phyloP scores from a whole-genome alignment of 2,113 vertebrate genomes.

The Xenopus tropicalis region UCB_Xtro_10.0 CM004448.2:99605501-99606000 shows the following conservation, averaged over 20 bases:
- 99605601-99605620: slow-evolving; percentile 81
- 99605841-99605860: too few species aligned
- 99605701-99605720: slow-evolving; percentile 92
- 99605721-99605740: slow-evolving; percentile 53
- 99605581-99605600: slow-evolving; percentile 84
- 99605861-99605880: too few species aligned
- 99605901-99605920: too few species aligned
- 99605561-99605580: slow-evolving; percentile 93
- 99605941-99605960: too few species aligned
- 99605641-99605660: slow-evolving; percentile 85
- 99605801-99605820: slow-evolving; percentile 7
- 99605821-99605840: too few species aligned
- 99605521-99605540: slow-evolving; percentile 92
- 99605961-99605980: too few species aligned
- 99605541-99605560: slow-evolving; percentile 92
- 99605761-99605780: neutral
- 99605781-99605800: slow-evolving; percentile 15
- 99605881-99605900: too few species aligned
- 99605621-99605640: slow-evolving; percentile 85
- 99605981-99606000: too few species aligned
- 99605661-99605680: slow-evolving; percentile 78
- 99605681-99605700: slow-evolving; percentile 87
- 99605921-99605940: too few species aligned
- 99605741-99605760: neutral
- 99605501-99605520: slow-evolving; percentile 90